phyloP scores from a whole-genome alignment of 2,797 vertebrate species.

The Erethizon dorsatum region DNA sequence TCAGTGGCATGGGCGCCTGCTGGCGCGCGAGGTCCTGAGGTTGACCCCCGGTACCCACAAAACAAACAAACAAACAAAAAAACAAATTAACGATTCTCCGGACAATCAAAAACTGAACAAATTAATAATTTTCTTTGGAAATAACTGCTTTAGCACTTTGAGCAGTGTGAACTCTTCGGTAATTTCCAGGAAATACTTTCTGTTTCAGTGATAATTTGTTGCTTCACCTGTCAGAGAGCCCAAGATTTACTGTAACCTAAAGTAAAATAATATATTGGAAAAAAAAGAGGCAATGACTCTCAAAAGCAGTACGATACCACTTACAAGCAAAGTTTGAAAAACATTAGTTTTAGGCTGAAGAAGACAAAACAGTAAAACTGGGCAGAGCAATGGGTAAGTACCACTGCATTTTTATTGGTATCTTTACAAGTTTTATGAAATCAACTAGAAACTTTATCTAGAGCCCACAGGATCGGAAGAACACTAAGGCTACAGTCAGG shows the following conservation, averaged over 20 bases:
- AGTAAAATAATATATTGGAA: neutral
- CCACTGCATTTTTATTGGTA: neutral
- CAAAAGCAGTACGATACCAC: neutral
- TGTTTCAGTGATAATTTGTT: neutral
- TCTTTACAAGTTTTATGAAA: neutral
- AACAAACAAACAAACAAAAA: no score
- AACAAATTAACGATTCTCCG: neutral
- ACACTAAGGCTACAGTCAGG: neutral
- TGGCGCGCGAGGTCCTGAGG: no score
- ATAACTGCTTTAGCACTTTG: constrained; percentile 26
- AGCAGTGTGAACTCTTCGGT: neutral
- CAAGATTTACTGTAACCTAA: neutral
- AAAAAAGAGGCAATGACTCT: neutral
- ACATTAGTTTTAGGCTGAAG: neutral
- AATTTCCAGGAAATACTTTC: constrained; percentile 54
- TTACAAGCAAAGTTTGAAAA: neutral
- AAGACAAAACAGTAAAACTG: neutral
- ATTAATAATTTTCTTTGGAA: constrained; percentile 56
- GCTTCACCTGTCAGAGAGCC: neutral
- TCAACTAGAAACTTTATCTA: neutral
- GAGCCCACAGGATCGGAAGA: neutral
- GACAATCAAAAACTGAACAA: neutral
- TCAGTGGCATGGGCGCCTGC: no score
- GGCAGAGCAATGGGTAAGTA: neutral
- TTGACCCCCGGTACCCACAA: no score